Evolutionary conservation across 2,113 vertebrate species (phyloP).

Genomic region (Xiphophorus maculatus): DNA sequence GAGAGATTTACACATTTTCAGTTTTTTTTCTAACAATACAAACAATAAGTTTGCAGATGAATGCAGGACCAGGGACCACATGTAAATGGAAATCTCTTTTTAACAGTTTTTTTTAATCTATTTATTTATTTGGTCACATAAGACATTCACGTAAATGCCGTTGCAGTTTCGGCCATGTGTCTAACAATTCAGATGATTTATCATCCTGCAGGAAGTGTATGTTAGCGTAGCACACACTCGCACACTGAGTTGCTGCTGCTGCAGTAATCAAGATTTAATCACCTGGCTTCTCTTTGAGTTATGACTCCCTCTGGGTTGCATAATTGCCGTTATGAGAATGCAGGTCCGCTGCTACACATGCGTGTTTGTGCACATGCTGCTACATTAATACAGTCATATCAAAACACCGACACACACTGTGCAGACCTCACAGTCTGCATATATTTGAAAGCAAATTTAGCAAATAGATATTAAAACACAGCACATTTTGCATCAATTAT

Average conservation of each 20-base stretch:
- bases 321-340: constrained; percentile 25
- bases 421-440: background rate
- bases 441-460: too few relatives aligned
- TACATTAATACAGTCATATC: background rate
- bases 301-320: constrained; percentile 35
- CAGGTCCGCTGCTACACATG: background rate
- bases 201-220: constrained; percentile 1
- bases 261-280: constrained; percentile 65
- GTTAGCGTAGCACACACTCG: constrained; percentile 4
- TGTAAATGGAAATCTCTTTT: background rate
- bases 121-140: background rate
- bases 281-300: constrained; percentile 50
- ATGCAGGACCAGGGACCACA: background rate
- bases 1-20: background rate
- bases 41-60: background rate
- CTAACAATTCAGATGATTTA: constrained; percentile 33
- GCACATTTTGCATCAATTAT: background rate
- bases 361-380: background rate
- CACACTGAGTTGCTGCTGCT: constrained; percentile 7
- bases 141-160: background rate
- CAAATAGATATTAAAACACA: background rate
- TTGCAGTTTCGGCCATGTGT: background rate
- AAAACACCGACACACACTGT: background rate
- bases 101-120: background rate
- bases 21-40: background rate